Percentiles rank a stretch among this genome's conserved stretches.
Evolutionary conservation across 2,888 invertebrate genomes (phyloP).

Genomic region (Idaea straminata): DNA sequence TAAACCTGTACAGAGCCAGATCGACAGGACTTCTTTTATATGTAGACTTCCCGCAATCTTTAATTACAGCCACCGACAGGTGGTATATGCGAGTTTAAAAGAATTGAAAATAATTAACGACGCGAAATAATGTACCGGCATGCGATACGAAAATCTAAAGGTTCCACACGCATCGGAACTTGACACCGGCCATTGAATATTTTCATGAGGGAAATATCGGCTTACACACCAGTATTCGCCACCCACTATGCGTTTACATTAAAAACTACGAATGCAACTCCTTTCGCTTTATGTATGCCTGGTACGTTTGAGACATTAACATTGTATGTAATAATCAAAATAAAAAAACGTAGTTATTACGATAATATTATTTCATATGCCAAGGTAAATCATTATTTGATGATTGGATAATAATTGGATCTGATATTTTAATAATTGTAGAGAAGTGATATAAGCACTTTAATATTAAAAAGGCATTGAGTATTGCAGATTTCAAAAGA

Average conservation of each 20-base stretch:
- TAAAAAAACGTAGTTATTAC: background rate
- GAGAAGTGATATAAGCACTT: background rate
- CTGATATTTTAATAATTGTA: background rate
- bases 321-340: conserved; percentile 2
- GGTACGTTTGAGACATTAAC: conserved; percentile 31
- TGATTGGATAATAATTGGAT: background rate
- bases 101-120: conserved; percentile 75
- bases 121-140: conserved; percentile 78
- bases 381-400: background rate
- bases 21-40: conserved; percentile 50
- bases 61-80: conserved; percentile 73
- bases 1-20: conserved; percentile 49
- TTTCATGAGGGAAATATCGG: conserved; percentile 77
- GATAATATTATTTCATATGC: conserved; percentile 1
- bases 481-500: background rate
- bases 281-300: conserved; percentile 41
- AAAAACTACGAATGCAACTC: conserved; percentile 37
- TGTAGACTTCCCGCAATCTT: conserved; percentile 53
- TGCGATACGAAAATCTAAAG: conserved; percentile 77
- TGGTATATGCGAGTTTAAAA: conserved; percentile 67
- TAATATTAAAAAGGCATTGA: background rate
- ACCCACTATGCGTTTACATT: conserved; percentile 62
- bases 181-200: conserved; percentile 75
- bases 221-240: conserved; percentile 65
- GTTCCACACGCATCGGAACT: conserved; percentile 66